Evolutionary conservation across 2,797 vertebrate genomes (phyloP), one percentile per base, ranked within the genome.

Genomic region (Euphonia xanthogaster): DNA sequence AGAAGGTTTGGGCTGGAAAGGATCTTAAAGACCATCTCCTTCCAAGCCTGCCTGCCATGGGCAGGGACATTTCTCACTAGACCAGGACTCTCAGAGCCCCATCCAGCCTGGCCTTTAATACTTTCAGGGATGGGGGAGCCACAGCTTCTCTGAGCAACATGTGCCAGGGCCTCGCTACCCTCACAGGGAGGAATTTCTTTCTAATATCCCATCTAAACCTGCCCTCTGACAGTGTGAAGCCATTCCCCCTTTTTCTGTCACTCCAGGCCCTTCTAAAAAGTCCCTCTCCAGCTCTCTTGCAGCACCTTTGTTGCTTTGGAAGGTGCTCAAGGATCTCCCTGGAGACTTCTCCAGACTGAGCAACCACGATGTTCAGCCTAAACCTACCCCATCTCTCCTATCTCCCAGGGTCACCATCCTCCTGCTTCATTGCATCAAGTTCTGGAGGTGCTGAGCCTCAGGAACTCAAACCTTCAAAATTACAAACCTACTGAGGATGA

Each of bases 141-240:
- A 48, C 12, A 60, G 6, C 2, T 42, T 37, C 31, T 71, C 27
- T 30, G 14, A 27, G 11, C 0, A 1, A 25, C 0, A 0, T 30
- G 22, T 47, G 14, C 31, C 39, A 57, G 22, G 10, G 25, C 5
- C 5, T 75, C 35, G 8, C 7, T 6, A 42, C 2, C 9, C 12
- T 76, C 35, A 23, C 5, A 37, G 17, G 12, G 6, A 65, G 10
- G 10, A 60, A 44, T 76, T 54, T 53, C n/a, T 65, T 58, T 17
- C 18, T 19, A 23, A 20, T 48, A 76, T 27, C 35, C 23, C 16
- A 53, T 27, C 21, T 39, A 74, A 44, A 35, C 28, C 14, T 44
- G 5, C 4, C 3, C 9, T 71, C 40, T 65, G 5, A 3, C 5
- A 16, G 24, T 42, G 9, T 39, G 40, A 60, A 71, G 35, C 9